Conservation (phyloP, 2,797 vertebrate genomes). For the Mus spretus region DNA sequence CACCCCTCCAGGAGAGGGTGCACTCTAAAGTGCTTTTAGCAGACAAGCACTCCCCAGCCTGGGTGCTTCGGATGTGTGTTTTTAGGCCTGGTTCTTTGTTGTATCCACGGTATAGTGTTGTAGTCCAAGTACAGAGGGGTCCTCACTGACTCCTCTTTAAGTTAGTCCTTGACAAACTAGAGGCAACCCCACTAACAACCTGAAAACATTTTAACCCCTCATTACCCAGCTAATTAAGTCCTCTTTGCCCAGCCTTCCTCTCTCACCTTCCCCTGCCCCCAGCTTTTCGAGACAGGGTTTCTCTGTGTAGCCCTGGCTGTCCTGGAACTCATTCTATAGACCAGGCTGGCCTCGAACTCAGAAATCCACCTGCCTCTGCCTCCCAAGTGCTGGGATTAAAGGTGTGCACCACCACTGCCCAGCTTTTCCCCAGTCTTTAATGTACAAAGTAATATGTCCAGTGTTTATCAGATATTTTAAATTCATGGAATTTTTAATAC, state of each 20-base stretch:
- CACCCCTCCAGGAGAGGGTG: not conserved
- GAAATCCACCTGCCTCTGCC: too few relatives aligned
- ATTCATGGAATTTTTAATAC: not conserved
- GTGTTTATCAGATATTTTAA: not conserved
- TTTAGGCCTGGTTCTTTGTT: not conserved
- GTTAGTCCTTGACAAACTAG: not conserved
- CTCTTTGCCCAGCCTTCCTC: too few relatives aligned
- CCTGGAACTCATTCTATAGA: too few relatives aligned
- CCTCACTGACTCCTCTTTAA: not conserved
- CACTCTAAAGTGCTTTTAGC: not conserved
- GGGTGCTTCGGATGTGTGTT: not conserved
- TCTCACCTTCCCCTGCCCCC: too few relatives aligned
- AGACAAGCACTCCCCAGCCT: not conserved
- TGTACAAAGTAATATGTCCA: not conserved
- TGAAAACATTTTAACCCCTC: not conserved
- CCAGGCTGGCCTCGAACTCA: too few relatives aligned
- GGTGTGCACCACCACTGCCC: too few relatives aligned
- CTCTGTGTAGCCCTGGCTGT: too few relatives aligned
- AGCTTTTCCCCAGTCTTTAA: not conserved
- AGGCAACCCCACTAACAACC: not conserved
- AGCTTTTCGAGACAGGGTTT: too few relatives aligned
- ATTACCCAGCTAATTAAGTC: not conserved
- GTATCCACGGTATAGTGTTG: not conserved
- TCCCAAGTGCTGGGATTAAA: too few relatives aligned
- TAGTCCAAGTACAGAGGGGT: not conserved